Evolutionary conservation across 2,797 vertebrate genomes (phyloP).

Genomic region (Galago senegalensis): DNA sequence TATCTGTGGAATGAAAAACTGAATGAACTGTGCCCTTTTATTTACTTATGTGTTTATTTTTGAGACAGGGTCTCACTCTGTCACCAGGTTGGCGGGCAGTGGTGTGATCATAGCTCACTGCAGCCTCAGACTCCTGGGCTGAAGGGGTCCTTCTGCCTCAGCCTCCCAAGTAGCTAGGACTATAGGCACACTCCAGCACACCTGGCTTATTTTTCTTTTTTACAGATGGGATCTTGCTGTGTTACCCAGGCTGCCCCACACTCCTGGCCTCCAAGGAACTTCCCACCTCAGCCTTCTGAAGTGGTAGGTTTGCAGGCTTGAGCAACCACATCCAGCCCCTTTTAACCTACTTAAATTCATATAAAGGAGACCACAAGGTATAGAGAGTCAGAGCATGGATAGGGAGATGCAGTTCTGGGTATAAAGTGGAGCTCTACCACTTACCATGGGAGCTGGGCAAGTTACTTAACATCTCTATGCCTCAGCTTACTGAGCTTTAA

Average conservation of each 20-base stretch:
- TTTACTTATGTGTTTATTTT: not conserved
- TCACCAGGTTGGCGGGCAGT: not conserved
- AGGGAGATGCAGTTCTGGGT: not conserved
- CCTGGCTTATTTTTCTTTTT: not conserved
- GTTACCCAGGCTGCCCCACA: not conserved
- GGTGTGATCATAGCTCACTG: not conserved
- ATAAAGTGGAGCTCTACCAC: not conserved
- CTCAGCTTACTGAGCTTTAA: not conserved
- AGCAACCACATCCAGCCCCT: not conserved
- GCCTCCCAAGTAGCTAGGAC: not conserved
- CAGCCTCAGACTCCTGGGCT: not conserved
- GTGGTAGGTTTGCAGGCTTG: not conserved
- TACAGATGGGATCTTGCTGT: not conserved
- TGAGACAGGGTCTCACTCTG: not conserved
- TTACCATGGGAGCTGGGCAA: not conserved
- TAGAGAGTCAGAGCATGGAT: not conserved
- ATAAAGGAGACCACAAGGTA: not conserved
- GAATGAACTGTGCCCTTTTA: not conserved
- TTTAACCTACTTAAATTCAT: not conserved
- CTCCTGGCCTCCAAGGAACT: not conserved
- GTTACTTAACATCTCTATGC: not conserved
- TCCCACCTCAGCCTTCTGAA: not conserved
- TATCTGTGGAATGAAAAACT: not conserved
- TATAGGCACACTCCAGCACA: not conserved
- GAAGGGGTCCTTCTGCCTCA: not conserved